Evolutionary conservation across 2,888 invertebrate genomes (phyloP), one percentile per base, ranked within the genome.

Genomic region (Zygogramma bicolorata): DNA sequence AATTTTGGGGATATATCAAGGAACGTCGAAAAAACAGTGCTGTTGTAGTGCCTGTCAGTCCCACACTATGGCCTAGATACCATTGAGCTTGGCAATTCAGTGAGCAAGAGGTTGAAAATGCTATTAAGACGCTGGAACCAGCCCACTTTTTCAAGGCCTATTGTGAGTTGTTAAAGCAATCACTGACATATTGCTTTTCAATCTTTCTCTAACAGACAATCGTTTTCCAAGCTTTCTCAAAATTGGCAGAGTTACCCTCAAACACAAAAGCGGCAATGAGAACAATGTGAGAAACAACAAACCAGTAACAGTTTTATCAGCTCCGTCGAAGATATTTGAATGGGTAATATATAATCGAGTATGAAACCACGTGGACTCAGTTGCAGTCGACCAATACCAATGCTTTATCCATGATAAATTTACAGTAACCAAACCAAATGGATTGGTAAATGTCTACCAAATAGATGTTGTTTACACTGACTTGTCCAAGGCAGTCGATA

Each of bases 401-500:
- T 29, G 29, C 8, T 59, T 29, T 59, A 59, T 59, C 15, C 29
- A 31, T 31, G 31, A 59, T 59, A 59, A 29, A 59, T 59, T 31
- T 59, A 29, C 59, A 8, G 15, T n/a, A 15, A 59, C 31, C n/a
- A 59, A 59, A 3, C 13, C 3, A 15, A 59, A 27, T 31, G 15
- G n/a, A n/a, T n/a, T 18, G 20, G 10, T n/a, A 60, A n/a, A 22
- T 18, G 15, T 18, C 8, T 4, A 15, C 8, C 60, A 60, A 22
- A 38, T 60, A 15, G 60, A 60, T 18, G 60, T 59, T 31, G n/a
- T 40, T 8, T 29, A 59, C 31, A 59, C 59, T 59, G 59, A 59
- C 31, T 31, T 59, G 59, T 29, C 59, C 31, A 59, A 59, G n/a
- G 59, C 59, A 29, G 27, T 31, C 31, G 59, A 59, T 13, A 59